Conservation (phyloP, 2,797 vertebrate genomes). For the Muscicapa striata region DNA sequence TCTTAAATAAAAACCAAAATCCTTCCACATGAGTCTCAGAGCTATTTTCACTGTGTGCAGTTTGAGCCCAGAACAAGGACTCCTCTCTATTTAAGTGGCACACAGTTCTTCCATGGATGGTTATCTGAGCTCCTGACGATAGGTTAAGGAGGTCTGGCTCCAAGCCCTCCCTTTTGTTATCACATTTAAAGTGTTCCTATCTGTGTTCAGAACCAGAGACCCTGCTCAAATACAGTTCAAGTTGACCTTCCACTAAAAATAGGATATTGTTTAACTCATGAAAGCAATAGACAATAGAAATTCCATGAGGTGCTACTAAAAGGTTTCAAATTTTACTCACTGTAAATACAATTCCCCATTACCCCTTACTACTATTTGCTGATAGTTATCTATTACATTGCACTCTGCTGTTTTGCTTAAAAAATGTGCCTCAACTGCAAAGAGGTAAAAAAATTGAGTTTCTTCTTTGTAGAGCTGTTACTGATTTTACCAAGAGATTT, state of each 20-base stretch:
- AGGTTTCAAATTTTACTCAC: not conserved
- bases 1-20: not conserved
- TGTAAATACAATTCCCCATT: not conserved
- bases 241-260: conserved; percentile 66
- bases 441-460: not conserved
- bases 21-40: not conserved
- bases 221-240: conserved; percentile 39
- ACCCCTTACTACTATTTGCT: not conserved
- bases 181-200: conserved; percentile 48
- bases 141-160: conserved; percentile 60
- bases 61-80: not conserved
- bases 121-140: not conserved
- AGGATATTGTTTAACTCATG: not conserved
- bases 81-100: not conserved
- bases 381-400: not conserved
- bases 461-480: not conserved
- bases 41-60: not conserved
- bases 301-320: not conserved
- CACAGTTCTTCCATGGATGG: not conserved
- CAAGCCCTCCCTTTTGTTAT: conserved; percentile 52
- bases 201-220: conserved; percentile 33
- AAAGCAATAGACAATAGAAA: not conserved
- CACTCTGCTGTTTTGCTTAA: not conserved
- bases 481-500: not conserved
- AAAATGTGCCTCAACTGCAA: not conserved